Evolutionary conservation across 2,888 invertebrate genomes (phyloP).

Genomic region (Tridacna crocea): DNA sequence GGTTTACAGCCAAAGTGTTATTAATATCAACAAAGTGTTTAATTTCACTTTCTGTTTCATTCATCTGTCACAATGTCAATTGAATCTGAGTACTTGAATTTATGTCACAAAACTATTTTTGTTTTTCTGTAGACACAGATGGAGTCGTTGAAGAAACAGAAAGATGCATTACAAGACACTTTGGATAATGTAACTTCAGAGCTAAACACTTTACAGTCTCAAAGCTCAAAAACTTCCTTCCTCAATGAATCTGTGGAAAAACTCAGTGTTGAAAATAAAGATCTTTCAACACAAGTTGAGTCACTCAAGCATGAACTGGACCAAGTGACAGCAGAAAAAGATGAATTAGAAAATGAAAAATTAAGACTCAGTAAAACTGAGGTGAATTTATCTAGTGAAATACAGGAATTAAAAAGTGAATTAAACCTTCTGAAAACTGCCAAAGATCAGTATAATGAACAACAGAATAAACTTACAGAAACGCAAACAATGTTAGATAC

Average conservation of each 20-base stretch:
- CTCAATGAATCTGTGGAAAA: constrained; percentile 73
- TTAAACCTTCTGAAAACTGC: constrained; percentile 61
- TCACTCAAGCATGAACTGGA: constrained; percentile 66
- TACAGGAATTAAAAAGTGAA: constrained; percentile 65
- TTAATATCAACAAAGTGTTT: too few relatives aligned
- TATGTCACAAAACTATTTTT: not conserved
- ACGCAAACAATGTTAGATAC: constrained; percentile 64
- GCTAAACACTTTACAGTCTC: constrained; percentile 67
- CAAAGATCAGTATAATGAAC: constrained; percentile 56
- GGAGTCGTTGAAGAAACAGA: constrained; percentile 68
- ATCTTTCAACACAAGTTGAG: constrained; percentile 62
- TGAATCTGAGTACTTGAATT: too few relatives aligned
- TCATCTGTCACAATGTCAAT: too few relatives aligned
- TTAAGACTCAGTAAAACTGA: constrained; percentile 68
- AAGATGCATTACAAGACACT: constrained; percentile 66
- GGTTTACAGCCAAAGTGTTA: too few relatives aligned
- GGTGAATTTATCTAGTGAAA: constrained; percentile 68
- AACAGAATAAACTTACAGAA: constrained; percentile 57
- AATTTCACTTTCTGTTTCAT: too few relatives aligned
- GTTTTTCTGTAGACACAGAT: constrained; percentile 59
- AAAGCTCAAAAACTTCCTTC: constrained; percentile 62
- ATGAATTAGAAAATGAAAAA: constrained; percentile 72
- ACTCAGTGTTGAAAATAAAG: constrained; percentile 70
- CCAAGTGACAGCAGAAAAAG: constrained; percentile 65
- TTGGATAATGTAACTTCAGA: constrained; percentile 67